A percentile compares a stretch with the other conserved stretches of the same genome.
phyloP scores from a whole-genome alignment of 53 echinoderm and acorn worm species.

The Zoroaster sp. region DNA sequence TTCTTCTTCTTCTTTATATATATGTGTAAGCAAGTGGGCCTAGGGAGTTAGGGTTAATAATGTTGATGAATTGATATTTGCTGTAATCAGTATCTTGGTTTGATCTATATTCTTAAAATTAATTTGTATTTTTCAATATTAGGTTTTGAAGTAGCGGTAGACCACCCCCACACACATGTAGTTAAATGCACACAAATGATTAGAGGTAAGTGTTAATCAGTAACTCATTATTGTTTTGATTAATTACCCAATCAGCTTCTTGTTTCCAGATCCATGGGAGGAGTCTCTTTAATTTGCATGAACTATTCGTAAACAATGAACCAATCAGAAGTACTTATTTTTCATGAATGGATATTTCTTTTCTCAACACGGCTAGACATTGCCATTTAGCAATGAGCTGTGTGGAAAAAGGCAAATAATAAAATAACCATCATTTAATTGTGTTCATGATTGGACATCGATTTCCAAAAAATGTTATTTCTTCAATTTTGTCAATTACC shows the following conservation, averaged over 20 bases:
- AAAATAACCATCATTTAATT: too few species aligned
- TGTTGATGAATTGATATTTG: background rate
- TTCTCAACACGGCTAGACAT: too few species aligned
- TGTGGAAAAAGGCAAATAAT: too few species aligned
- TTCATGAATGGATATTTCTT: background rate
- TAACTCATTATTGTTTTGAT: background rate
- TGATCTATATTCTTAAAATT: background rate
- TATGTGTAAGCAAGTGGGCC: too few species aligned
- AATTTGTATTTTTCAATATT: background rate
- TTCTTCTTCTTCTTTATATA: too few species aligned
- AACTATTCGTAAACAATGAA: slow-evolving; percentile 33
- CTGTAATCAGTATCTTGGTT: background rate
- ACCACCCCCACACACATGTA: slow-evolving; percentile 98
- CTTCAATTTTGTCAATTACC: background rate
- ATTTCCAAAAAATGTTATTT: background rate
- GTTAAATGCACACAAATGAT: slow-evolving; percentile 99
- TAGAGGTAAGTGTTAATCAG: slow-evolving; percentile 80
- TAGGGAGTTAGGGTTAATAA: too few species aligned
- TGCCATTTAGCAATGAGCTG: too few species aligned
- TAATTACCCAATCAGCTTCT: slow-evolving; percentile 31
- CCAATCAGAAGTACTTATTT: slow-evolving; percentile 14
- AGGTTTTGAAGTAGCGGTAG: slow-evolving; percentile 96
- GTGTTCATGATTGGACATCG: background rate
- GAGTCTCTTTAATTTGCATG: background rate
- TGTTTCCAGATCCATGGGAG: slow-evolving; percentile 23